These are phyloP conservation scores for Isoperla grammatica DNA, from an alignment of 2,888 invertebrate genomes.

Conservation along the genomic window DNA sequence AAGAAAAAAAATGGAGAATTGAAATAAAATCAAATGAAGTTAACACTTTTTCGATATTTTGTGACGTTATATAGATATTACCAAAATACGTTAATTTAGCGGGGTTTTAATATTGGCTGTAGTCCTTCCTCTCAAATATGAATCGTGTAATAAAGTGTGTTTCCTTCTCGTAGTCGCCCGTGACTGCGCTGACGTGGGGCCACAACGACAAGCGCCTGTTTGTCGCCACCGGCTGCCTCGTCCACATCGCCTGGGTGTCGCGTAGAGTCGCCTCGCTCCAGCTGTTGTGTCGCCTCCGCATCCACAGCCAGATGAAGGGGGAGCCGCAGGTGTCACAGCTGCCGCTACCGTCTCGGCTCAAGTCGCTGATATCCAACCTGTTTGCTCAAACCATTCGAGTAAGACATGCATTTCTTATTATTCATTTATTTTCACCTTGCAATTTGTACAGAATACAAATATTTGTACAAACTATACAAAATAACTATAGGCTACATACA, in stretches of 20 bases:
- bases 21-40: no score
- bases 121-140: no score
- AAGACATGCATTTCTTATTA: no score
- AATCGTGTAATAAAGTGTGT: no score
- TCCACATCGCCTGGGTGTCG: conserved; percentile 92
- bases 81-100: no score
- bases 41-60: no score
- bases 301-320: conserved; percentile 66
- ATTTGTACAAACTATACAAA: no score
- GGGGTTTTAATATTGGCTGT: no score
- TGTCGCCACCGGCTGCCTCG: conserved; percentile 84
- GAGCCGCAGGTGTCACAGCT: conserved; percentile 71
- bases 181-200: conserved; percentile 96
- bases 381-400: conserved; percentile 93
- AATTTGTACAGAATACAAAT: no score
- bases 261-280: conserved; percentile 86
- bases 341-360: conserved; percentile 82
- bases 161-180: conserved; percentile 57
- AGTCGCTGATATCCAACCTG: conserved; percentile 76
- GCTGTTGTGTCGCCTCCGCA: conserved; percentile 76
- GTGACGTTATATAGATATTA: no score
- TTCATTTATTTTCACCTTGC: background rate
- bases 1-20: no score
- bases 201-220: conserved; percentile 95
- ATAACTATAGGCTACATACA: no score